Base-by-base conservation (phyloP, 2,888 invertebrate species). In the Aporophyla nigra region DNA sequence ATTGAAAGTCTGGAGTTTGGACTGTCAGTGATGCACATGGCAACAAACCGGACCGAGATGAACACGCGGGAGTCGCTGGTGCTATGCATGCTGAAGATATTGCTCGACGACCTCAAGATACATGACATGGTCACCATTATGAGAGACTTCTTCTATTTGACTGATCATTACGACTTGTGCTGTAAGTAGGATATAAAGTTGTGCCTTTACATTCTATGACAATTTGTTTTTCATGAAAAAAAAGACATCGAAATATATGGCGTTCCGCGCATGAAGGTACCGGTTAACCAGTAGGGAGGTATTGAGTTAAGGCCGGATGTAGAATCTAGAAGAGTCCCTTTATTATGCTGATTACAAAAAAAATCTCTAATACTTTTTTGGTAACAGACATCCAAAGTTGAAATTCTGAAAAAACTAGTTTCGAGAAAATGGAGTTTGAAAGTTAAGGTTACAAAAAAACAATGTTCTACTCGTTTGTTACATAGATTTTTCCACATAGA, bases 61-160 rank as follows among this genome's bases (percentile, higher is more conserved):
- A 88, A 90, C 61, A 92, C 92, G 49, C 86, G 92, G 1, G 92
- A 93, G 68, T 74, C 90, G 69, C 84, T 95, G 21, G 87, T 93
- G 0, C 85, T 94, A 12, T 93, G 92, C 90, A 90, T 95, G 89
- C 87, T 95, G 27, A 93, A 91, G 85, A 83, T 94, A 33, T 82
- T 95, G 70, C 91, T 95, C 5, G 88, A 90, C 0, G 94, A 94
- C 71, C 82, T 93, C 33, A 91, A 93, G 70, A 88, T 94, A 43
- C 85, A 87, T 21, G 94, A 94, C 59, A 93, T 94, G 93, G 93
- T 94, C 40, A 82, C 90, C 5, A 91, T 94, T 9, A 95, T 95
- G 94, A 90, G 91, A 56, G 93, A 95, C 83, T 93, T 92, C 85
- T 92, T 94, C 65, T 93, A 91, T 74, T 88, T 92, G 87, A 91